Evolutionary conservation across 2,113 vertebrate species (phyloP), one percentile per base, ranked within the genome.

Genomic region (Ciconia maguari): DNA sequence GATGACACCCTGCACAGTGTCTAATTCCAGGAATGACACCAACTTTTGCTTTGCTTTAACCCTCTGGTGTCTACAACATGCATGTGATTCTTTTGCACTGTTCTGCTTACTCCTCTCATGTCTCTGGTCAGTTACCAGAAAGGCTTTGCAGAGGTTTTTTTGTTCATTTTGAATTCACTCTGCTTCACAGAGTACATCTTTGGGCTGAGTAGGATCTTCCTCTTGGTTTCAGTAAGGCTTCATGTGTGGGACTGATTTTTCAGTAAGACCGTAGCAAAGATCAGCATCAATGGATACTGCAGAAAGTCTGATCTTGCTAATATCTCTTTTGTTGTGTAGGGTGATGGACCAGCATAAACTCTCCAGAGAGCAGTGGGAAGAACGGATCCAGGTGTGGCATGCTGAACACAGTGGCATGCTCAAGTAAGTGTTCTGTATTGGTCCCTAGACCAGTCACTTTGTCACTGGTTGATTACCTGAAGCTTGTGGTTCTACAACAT

Each of bases 311-410:
- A 93, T 58, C 20, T 55, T 61, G 19, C 71, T 91, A 41, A 27
- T 49, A 5, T 13, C 22, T 70, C 16, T 94, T 76, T 95, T 54
- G 78, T 46, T 91, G 13, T 78, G 34, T 77, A 99, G 99, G 95
- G 99, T 99, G 61, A 96, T 99, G 98, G 99, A 99, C 95, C 99
- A 99, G 95, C 99, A 99, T 97, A 99, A 99, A 87, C 98, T 99
- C 72, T 99, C 98, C 93, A 98, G 98, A 95, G 99, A 99, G 16
- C 99, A 99, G 97, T 99, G 99, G 99, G 99, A 99, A 96, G 99
- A 99, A 92, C 98, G 99, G 58, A 99, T 99, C 92, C 99, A 99
- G 96, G 99, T 99, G 97, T 99, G 99, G 99, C 99, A 99, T 0
- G 98, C 99, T 34, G 99, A 99, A 79, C 99, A 99, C 97, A 97